phyloP scores from a whole-genome alignment of 1,140 invertebrate genomes.

The Megathymus violae region DNA sequence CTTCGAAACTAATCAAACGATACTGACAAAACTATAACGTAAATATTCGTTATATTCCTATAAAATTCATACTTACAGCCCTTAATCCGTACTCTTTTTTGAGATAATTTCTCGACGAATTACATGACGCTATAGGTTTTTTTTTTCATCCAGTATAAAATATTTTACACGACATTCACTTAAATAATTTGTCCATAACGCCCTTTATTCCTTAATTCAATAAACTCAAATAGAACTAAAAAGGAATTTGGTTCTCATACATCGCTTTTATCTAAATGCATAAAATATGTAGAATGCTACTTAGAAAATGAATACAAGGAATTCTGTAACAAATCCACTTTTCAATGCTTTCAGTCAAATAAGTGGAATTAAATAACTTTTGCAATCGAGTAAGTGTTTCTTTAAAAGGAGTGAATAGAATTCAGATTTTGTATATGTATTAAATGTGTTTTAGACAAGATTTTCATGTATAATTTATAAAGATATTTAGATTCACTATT shows the following conservation, averaged over 20 bases:
- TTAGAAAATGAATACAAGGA: too few species aligned
- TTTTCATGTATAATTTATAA: too few species aligned
- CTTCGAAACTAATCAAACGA: too few species aligned
- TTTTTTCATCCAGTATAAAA: conserved; percentile 10
- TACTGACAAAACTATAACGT: too few species aligned
- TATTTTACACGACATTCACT: conserved; percentile 14
- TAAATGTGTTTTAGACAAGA: too few species aligned
- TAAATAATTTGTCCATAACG: conserved; percentile 12
- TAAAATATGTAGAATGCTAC: not conserved
- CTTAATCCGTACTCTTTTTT: conserved; percentile 8
- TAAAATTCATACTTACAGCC: conserved; percentile 12
- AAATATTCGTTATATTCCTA: not conserved
- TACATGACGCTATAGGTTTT: conserved; percentile 12
- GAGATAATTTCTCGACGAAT: conserved; percentile 21
- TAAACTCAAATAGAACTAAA: conserved; percentile 7
- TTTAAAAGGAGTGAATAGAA: too few species aligned
- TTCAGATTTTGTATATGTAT: too few species aligned
- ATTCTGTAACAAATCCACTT: too few species aligned
- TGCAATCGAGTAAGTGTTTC: too few species aligned
- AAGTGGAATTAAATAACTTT: too few species aligned
- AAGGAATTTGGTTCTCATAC: not conserved
- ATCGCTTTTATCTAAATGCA: not conserved
- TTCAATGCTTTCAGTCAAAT: too few species aligned
- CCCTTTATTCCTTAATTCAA: conserved; percentile 3
- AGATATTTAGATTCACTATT: too few species aligned